These are phyloP conservation scores for Mus spretus DNA, from an alignment of 2,797 vertebrate species.

Conservation along the genomic window DNA sequence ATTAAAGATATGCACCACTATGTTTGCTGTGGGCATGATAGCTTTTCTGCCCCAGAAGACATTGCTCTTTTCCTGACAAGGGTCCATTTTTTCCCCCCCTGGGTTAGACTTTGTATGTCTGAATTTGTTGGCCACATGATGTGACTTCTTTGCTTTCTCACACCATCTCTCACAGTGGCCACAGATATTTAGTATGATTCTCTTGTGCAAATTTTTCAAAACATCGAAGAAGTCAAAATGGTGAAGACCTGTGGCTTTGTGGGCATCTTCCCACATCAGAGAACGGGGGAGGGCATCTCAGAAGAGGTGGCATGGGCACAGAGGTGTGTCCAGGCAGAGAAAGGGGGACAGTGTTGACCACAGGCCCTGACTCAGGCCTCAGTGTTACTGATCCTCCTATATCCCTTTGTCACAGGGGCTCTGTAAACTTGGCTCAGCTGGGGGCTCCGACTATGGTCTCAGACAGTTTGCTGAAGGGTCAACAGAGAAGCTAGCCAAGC, in stretches of 20 bases:
- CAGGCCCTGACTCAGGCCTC: not conserved
- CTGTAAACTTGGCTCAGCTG: slow-evolving; percentile 98
- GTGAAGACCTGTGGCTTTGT: not conserved
- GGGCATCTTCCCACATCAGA: not conserved
- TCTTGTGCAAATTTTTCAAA: not conserved
- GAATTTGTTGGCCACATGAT: not conserved
- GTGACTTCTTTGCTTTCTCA: not conserved
- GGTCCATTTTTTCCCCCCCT: not conserved
- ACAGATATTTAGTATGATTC: not conserved
- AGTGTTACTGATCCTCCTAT: not conserved
- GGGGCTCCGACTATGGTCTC: slow-evolving; percentile 97
- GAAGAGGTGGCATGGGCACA: not conserved
- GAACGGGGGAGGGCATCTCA: not conserved
- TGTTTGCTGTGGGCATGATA: not conserved
- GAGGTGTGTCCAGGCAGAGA: not conserved
- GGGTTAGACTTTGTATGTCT: not conserved
- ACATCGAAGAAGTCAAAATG: not conserved
- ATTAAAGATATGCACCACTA: no score
- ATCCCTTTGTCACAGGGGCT: slow-evolving; percentile 91
- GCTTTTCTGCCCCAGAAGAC: slow-evolving; percentile 24
- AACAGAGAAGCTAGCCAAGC: slow-evolving; percentile 98
- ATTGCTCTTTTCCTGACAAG: not conserved
- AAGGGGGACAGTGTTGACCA: not conserved
- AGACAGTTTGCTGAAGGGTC: slow-evolving; percentile 99
- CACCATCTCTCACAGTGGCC: not conserved